Evolutionary conservation across 2,113 vertebrate genomes (phyloP).

Genomic region (Eptesicus fuscus): DNA sequence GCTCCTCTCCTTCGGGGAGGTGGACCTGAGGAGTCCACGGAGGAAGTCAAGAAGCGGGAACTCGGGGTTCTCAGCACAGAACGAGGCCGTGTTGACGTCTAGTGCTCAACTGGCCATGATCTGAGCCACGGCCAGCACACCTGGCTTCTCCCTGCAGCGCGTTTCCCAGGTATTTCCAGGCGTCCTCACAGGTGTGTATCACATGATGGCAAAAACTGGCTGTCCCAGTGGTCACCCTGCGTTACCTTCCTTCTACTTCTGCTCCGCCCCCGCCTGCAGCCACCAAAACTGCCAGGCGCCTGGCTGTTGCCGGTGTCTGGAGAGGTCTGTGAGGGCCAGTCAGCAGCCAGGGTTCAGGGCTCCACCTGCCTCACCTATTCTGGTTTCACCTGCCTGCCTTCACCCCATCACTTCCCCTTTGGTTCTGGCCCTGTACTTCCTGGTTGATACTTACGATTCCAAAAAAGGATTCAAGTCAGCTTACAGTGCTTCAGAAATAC

Average conservation of each 20-base stretch:
- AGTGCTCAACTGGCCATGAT: not conserved
- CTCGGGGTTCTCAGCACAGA: not conserved
- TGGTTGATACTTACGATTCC: not conserved
- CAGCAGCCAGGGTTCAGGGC: not conserved
- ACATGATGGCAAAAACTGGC: not conserved
- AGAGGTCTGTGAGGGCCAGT: too few species aligned
- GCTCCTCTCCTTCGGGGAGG: not conserved
- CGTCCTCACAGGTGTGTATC: not conserved
- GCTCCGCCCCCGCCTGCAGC: not conserved
- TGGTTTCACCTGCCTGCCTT: not conserved
- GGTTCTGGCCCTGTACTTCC: not conserved
- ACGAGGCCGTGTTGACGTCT: not conserved
- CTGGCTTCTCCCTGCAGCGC: not conserved
- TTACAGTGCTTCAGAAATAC: not conserved
- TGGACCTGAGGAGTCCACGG: not conserved
- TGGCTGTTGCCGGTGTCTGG: not conserved
- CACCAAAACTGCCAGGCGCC: not conserved
- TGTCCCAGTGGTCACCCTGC: rapidly evolving
- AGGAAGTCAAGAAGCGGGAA: not conserved
- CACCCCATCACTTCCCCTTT: rapidly evolving
- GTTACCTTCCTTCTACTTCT: not conserved
- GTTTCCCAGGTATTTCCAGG: not conserved
- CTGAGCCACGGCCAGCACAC: not conserved
- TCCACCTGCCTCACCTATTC: not conserved
- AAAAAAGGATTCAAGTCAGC: not conserved